A percentile compares a stretch with the other conserved stretches of the same genome.
Conservation (phyloP, 2,113 vertebrate genomes). For the Gopherus flavomarginatus region DNA sequence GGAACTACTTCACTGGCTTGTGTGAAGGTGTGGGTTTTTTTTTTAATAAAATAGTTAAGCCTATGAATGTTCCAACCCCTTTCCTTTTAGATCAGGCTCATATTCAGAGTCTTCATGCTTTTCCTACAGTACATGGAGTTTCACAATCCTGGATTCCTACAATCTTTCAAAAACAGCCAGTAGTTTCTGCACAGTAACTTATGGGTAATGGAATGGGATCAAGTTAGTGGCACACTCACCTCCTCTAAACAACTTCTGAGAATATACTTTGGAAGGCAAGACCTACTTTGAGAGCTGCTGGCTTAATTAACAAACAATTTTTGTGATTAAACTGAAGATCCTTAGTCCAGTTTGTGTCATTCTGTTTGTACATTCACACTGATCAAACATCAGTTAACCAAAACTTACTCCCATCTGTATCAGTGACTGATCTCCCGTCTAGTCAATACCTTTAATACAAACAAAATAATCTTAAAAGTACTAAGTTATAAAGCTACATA, state of each 20-base stretch:
- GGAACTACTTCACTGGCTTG: background rate
- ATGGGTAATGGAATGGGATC: background rate
- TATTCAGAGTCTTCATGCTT: background rate
- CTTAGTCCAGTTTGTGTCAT: background rate
- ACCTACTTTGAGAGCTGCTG: background rate
- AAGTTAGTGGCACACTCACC: too few species aligned
- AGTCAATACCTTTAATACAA: background rate
- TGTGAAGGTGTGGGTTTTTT: background rate
- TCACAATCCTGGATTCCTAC: background rate
- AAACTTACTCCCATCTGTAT: background rate
- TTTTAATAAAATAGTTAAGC: background rate
- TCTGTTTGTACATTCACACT: background rate
- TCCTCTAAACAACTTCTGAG: background rate
- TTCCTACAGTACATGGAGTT: background rate
- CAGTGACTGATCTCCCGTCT: background rate
- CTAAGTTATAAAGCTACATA: background rate
- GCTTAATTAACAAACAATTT: background rate
- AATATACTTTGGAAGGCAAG: background rate
- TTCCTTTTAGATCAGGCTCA: background rate
- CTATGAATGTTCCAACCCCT: background rate
- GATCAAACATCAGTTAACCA: background rate
- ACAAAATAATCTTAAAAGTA: background rate
- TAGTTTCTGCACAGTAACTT: background rate
- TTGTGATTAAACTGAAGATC: background rate
- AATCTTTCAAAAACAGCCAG: background rate